Conservation (phyloP, 2,888 invertebrate genomes). For the Ptilodon capucinus region DNA sequence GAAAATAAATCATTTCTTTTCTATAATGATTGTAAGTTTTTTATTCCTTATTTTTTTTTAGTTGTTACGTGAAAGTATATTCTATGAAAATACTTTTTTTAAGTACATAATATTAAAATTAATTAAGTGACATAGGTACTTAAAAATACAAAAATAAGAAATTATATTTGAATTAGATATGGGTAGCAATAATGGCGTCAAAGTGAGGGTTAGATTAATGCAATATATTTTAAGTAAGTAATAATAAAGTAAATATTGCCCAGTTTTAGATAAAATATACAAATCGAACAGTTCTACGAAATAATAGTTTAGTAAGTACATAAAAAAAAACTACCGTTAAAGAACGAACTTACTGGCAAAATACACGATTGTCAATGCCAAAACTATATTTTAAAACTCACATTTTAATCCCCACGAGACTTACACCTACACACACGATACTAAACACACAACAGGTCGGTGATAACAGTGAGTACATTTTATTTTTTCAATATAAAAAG, state of each 20-base stretch:
- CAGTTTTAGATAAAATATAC: no score
- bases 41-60: conserved; percentile 23
- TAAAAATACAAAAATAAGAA: neutral
- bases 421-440: conserved; percentile 46
- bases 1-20: conserved; percentile 54
- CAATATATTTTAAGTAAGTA: conserved; percentile 58
- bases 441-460: conserved; percentile 58
- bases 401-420: conserved; percentile 60
- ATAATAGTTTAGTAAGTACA: no score
- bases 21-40: conserved; percentile 47
- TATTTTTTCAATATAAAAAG: conserved; percentile 39
- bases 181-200: conserved; percentile 3
- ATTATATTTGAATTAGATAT: conserved; percentile 7
- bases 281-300: no score
- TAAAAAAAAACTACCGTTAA: neutral
- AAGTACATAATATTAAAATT: neutral
- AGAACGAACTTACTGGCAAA: no score
- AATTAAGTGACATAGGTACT: no score
- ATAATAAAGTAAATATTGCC: conserved; percentile 9
- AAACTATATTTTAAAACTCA: neutral
- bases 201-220: conserved; percentile 6
- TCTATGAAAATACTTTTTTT: neutral
- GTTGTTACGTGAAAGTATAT: neutral
- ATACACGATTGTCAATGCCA: conserved; percentile 3
- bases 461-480: conserved; percentile 68